phyloP scores from a whole-genome alignment of 2,888 invertebrate species.

The Aquatica leii region DNA sequence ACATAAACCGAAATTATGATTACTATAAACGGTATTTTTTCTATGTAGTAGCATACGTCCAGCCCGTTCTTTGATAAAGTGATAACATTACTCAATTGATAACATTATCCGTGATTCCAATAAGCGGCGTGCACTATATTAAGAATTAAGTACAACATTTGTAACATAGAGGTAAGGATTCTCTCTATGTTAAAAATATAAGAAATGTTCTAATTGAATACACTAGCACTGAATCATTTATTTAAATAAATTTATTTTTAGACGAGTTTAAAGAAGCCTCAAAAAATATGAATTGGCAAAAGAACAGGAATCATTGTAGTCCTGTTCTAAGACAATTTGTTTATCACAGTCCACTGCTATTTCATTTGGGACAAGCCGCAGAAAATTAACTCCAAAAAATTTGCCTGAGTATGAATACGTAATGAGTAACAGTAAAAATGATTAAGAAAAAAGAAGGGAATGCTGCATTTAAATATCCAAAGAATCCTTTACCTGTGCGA shows the following conservation, averaged over 20 bases:
- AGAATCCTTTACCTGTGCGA: not conserved
- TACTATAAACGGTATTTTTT: too few species aligned
- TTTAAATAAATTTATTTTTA: not conserved
- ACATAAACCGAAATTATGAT: too few species aligned
- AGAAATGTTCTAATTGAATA: not conserved
- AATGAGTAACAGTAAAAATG: not conserved
- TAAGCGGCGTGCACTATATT: too few species aligned
- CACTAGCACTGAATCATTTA: not conserved
- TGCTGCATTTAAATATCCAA: not conserved
- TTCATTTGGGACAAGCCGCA: not conserved
- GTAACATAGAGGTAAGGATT: too few species aligned
- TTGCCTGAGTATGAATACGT: not conserved
- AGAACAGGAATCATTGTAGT: not conserved
- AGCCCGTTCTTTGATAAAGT: too few species aligned
- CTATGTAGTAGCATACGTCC: too few species aligned
- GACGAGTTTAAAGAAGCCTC: too few species aligned
- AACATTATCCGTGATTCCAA: too few species aligned
- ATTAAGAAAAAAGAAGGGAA: not conserved
- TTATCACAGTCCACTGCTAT: not conserved
- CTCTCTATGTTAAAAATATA: not conserved
- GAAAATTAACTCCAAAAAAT: not conserved
- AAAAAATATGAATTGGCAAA: too few species aligned
- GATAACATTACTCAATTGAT: too few species aligned
- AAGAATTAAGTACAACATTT: too few species aligned
- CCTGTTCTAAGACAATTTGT: not conserved